These are phyloP conservation scores for Poeciliopsis presidionis DNA, from an alignment of 2,797 vertebrate genomes.

Conservation along the genomic window DNA sequence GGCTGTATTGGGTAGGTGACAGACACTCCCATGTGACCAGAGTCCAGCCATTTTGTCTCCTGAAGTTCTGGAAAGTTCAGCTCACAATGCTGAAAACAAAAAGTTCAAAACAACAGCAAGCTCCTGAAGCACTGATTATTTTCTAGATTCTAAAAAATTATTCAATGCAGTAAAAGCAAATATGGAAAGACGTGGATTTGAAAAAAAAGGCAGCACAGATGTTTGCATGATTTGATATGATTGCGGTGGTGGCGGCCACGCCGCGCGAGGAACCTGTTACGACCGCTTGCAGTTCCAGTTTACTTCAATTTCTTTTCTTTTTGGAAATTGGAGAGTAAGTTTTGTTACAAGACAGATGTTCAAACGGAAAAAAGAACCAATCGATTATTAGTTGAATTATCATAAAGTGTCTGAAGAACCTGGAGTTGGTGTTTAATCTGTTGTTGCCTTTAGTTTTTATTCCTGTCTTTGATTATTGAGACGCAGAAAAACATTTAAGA, in stretches of 20 bases:
- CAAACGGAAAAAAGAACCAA: neutral
- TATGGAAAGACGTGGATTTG: neutral
- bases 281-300: neutral
- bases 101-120: neutral
- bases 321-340: neutral
- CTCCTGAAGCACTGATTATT: neutral
- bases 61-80: constrained; percentile 53
- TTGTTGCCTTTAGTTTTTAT: constrained; percentile 84
- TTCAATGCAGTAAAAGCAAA: neutral
- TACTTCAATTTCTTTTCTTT: neutral
- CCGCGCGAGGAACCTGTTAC: too few relatives aligned
- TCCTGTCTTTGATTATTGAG: constrained; percentile 69
- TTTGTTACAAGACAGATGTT: neutral
- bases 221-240: neutral
- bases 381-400: too few relatives aligned
- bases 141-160: neutral
- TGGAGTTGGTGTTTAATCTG: constrained; percentile 74
- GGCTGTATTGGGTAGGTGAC: neutral
- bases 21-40: neutral
- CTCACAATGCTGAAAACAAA: neutral
- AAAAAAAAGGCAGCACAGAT: neutral
- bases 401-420: neutral
- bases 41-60: constrained; percentile 24
- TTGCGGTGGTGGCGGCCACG: neutral
- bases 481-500: constrained; percentile 79